Evolutionary conservation across 2,113 vertebrate species (phyloP).

Genomic region (Phaetusa simplex): DNA sequence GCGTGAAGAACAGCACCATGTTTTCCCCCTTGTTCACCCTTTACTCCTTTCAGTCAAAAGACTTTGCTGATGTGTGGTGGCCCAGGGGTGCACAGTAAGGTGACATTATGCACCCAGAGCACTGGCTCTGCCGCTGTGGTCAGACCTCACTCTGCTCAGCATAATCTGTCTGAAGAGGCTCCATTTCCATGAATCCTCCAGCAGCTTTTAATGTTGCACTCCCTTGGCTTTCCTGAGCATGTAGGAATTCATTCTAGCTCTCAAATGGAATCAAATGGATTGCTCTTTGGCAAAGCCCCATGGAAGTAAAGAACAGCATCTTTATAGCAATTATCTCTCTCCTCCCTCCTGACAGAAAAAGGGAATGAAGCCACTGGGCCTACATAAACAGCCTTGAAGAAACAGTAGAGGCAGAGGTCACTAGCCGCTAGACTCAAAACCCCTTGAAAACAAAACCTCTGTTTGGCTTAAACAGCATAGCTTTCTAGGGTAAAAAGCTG

Average conservation of each 20-base stretch:
- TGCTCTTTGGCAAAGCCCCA: neutral
- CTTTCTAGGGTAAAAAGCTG: neutral
- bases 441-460: neutral
- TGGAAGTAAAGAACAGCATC: neutral
- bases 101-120: neutral
- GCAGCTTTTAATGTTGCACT: neutral
- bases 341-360: neutral
- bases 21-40: neutral
- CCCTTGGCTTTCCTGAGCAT: neutral
- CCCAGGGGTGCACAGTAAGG: neutral
- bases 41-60: neutral
- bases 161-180: neutral
- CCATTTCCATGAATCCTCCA: neutral
- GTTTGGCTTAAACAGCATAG: neutral
- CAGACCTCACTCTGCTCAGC: neutral
- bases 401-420: neutral
- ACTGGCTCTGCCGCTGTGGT: neutral
- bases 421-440: neutral
- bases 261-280: neutral
- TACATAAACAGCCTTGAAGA: neutral
- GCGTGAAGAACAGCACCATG: neutral
- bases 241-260: neutral
- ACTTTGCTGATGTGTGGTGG: neutral
- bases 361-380: neutral
- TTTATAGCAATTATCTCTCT: neutral